Base-by-base conservation (phyloP, 92 coral and sea anemone species). In the Siderastrea radians region DNA sequence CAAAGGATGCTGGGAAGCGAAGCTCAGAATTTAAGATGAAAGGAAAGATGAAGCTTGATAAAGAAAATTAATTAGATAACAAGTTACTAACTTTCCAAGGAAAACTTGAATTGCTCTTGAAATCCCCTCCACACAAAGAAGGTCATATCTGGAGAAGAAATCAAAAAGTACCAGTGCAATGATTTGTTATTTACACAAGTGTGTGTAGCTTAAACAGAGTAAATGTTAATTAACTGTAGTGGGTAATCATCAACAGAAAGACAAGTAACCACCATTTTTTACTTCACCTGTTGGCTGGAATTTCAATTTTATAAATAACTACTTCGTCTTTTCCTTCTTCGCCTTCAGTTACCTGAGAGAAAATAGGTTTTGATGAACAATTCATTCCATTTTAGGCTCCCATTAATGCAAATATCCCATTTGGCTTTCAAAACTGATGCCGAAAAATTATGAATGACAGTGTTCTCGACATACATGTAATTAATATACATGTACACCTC, bases 201-300 rank as follows among this genome's bases (percentile, higher is more conserved):
- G 8, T 64, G 8, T 64, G 5, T 15, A 68, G 6, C 11, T 68
- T 68, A 68, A n/a, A 44, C 74, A 10, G 48, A 7, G 10, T 19
- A 68, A 19, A 2, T n/a, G 9, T 68, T 57, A 57, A 57, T 57
- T 26, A 26, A 26, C 38, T 26, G 38, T 26, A 26, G 38, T 26
- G 38, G 38, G 38, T 26, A 26, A 26, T 26, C 69, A 64, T 7
- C 44, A 64, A 14, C 17, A 64, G 12, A 6, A 64, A 14, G 5
- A 26, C 69, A 64, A 5, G 69, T 26, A 53, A 5, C 6, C 57
- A 53, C 57, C 5, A 9, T 53, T 53, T 53, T 53, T 8, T 68
- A 44, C 16, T 45, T 7, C 80, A 97, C 99, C 99, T 95, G 86
- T 98, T 98, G 12, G 99, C 99, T 16, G 99, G 99, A 64, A 98